phyloP scores from a whole-genome alignment of 2,113 vertebrate genomes.

The Peromyscus maniculatus region DNA sequence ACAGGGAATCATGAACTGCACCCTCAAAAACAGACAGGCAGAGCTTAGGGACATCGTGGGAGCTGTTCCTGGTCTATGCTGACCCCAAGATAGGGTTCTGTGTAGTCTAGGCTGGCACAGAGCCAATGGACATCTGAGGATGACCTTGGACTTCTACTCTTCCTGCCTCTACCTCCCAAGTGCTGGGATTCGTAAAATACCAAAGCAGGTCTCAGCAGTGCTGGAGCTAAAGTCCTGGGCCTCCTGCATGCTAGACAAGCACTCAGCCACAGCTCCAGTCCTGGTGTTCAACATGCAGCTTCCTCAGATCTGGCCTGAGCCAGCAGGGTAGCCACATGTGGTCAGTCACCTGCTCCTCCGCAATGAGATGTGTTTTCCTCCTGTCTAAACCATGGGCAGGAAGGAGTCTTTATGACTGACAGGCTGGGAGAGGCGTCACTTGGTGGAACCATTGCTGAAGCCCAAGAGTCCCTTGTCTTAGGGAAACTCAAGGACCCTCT shows the following conservation, averaged over 20 bases:
- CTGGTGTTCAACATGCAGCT: accelerated
- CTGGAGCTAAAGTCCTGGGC: neutral
- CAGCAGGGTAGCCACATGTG: accelerated
- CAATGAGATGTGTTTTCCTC: neutral
- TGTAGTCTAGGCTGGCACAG: too few species aligned
- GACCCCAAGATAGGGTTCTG: too few species aligned
- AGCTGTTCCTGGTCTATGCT: neutral
- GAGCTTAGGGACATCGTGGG: too few species aligned
- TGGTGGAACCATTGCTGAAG: too few species aligned
- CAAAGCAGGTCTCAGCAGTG: neutral
- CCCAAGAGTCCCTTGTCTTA: neutral
- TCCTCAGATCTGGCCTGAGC: neutral
- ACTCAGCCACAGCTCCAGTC: neutral
- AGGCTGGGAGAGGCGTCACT: accelerated
- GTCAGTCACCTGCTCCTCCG: neutral
- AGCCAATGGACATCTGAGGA: neutral
- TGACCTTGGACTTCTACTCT: neutral
- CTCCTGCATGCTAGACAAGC: neutral
- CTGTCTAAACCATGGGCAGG: too few species aligned
- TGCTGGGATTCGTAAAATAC: neutral
- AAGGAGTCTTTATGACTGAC: neutral
- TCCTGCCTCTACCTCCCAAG: neutral
- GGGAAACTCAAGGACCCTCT: neutral
- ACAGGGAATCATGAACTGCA: neutral
- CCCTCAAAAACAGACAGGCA: accelerated